Conservation (phyloP, 2,113 vertebrate species). For the Psilopsiagon aymara region DNA sequence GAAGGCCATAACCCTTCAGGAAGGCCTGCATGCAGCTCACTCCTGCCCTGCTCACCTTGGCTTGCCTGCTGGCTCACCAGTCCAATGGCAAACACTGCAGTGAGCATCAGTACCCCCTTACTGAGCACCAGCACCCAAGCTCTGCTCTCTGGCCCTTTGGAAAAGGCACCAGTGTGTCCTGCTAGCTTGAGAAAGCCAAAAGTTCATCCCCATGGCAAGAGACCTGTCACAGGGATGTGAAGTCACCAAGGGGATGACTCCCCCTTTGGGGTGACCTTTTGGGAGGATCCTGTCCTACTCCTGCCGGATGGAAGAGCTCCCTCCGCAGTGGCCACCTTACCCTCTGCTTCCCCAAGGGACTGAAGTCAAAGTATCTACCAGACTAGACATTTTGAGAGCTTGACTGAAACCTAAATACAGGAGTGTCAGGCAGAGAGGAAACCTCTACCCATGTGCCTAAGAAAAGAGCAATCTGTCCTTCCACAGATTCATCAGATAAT, state of each 20-base stretch:
- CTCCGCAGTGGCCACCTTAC: background rate
- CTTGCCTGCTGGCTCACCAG: background rate
- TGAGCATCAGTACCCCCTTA: background rate
- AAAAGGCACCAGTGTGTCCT: background rate
- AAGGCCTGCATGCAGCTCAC: background rate
- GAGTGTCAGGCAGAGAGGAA: background rate
- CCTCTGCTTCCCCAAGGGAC: background rate
- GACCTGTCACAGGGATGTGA: fast-evolving
- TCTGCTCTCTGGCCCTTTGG: background rate
- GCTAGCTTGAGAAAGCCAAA: background rate
- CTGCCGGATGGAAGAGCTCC: background rate
- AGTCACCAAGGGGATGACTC: background rate
- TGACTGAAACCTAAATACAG: background rate
- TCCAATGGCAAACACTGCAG: fast-evolving
- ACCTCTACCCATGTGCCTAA: background rate
- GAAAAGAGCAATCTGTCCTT: background rate
- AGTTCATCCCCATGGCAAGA: background rate
- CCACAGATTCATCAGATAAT: background rate
- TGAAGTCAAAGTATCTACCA: background rate
- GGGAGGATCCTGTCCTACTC: background rate
- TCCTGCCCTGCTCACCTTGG: background rate
- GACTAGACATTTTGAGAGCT: background rate
- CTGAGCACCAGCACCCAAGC: background rate
- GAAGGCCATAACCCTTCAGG: background rate
- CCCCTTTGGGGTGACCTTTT: background rate